Percentiles rank a stretch among this genome's conserved stretches.
phyloP scores from a whole-genome alignment of 1,140 invertebrate genomes.

The Hetaerina americana region DNA sequence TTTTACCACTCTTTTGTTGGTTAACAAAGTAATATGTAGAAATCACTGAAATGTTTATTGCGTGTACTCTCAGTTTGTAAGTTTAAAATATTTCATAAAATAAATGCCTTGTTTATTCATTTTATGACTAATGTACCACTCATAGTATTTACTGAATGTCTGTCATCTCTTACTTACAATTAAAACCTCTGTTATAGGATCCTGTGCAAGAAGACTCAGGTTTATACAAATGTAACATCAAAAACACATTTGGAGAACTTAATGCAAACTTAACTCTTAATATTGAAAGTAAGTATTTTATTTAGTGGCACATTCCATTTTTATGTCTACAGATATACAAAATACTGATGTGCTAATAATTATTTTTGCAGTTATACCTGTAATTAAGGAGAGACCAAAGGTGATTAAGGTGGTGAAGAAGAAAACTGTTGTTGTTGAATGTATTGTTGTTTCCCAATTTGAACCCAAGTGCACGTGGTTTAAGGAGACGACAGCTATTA shows the following conservation, averaged over 20 bases:
- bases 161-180: too few species aligned
- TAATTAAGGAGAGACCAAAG: conserved; percentile 83
- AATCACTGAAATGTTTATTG: too few species aligned
- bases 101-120: too few species aligned
- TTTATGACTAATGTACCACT: too few species aligned
- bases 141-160: too few species aligned
- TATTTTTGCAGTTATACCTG: conserved; percentile 65
- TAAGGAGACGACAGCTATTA: conserved; percentile 66
- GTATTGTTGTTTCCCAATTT: conserved; percentile 74
- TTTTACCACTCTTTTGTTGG: too few species aligned
- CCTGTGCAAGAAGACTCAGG: conserved; percentile 91
- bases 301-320: conserved; percentile 10
- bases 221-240: conserved; percentile 95
- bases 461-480: conserved; percentile 81
- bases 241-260: conserved; percentile 88
- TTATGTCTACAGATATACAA: background rate
- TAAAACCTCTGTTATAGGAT: conserved; percentile 44
- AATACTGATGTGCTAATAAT: conserved; percentile 11
- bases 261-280: conserved; percentile 94
- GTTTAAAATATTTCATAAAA: too few species aligned
- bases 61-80: too few species aligned
- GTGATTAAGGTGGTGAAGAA: conserved; percentile 80
- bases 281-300: conserved; percentile 75
- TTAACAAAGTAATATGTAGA: too few species aligned
- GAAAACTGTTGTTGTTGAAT: conserved; percentile 80